Base-by-base conservation (phyloP, 2,888 invertebrate genomes). In the Candidula unifasciata region DNA sequence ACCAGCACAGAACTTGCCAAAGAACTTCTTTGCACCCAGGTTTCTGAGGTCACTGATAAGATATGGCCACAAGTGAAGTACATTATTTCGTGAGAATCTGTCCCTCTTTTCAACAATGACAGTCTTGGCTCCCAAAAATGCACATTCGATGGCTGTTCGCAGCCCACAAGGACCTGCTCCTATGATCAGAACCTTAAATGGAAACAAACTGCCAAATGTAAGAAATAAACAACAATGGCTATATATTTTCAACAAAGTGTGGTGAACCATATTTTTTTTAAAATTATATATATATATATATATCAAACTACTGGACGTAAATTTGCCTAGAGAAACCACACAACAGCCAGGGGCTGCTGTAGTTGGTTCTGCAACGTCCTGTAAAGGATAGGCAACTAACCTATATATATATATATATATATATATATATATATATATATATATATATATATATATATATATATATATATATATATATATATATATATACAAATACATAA, bases 1-100 rank as follows among this genome's bases (percentile, higher is more conserved):
- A 33, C 99, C 99, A 0, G 99, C 98, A 95, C 99, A 99, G 94
- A 99, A 99, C 94, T 98, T 98, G 27, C 99, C 99, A 93, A 98
- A 99, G 95, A 99, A 99, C 93, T 98, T 98, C 94, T 99, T 99
- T 30, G 98, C 99, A 33, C 98, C 99, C 44, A 99, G 95, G 87
- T 96, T 96, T 85, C 97, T 96, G 89, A 99, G 95, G 94, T 99
- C 99, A 89, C 98, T 97, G 86, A 99, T 99, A 73, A 99, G 97
- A 94, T 97, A 99, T 78, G 99, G 98, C 99, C 99, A 99, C 87
- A 99, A 95, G 94, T 99, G 99, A 76, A 99, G 95, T 44, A 99
- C 99, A 94, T 99, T 99, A 95, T 99, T 99, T 18, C 93, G 87
- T n/a, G 94, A 94, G 89, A 94, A 93, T 37, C 93, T 96, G 94